Conservation (phyloP, 2,888 invertebrate genomes). For the Stegophylla sp. region DNA sequence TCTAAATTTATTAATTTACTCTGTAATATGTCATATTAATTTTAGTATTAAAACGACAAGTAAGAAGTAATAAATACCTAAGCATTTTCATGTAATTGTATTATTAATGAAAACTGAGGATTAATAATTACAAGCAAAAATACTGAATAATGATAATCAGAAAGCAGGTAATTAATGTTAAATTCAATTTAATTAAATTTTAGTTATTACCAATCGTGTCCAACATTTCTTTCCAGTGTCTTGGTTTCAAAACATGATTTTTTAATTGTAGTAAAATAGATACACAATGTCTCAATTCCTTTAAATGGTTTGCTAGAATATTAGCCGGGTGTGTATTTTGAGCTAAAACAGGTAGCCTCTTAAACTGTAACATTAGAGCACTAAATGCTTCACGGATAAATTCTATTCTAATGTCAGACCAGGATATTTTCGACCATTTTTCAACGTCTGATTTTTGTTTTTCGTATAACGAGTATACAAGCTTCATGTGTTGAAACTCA, state of each 20-base stretch:
- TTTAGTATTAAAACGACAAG: too few species aligned
- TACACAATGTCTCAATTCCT: constrained; percentile 26
- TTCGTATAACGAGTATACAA: constrained; percentile 23
- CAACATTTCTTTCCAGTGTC: constrained; percentile 54
- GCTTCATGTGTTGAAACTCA: constrained; percentile 33
- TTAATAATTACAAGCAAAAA: too few species aligned
- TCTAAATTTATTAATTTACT: too few species aligned
- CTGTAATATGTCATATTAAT: too few species aligned
- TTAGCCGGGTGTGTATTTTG: constrained; percentile 30
- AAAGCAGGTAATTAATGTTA: neutral
- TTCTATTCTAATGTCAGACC: constrained; percentile 27
- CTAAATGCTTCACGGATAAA: constrained; percentile 42
- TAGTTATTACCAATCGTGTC: constrained; percentile 25
- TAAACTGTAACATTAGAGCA: constrained; percentile 40
- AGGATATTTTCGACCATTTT: constrained; percentile 41
- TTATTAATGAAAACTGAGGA: too few species aligned
- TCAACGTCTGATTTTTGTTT: constrained; percentile 34
- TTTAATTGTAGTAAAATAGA: constrained; percentile 37
- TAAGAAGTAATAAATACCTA: too few species aligned
- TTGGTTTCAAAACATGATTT: constrained; percentile 16
- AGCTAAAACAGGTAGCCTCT: constrained; percentile 8
- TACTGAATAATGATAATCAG: too few species aligned
- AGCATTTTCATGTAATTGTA: too few species aligned
- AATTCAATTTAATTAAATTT: neutral
- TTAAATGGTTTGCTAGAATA: constrained; percentile 10